Conservation (phyloP, 2,888 invertebrate species). For the Drosophila leonis region DNA sequence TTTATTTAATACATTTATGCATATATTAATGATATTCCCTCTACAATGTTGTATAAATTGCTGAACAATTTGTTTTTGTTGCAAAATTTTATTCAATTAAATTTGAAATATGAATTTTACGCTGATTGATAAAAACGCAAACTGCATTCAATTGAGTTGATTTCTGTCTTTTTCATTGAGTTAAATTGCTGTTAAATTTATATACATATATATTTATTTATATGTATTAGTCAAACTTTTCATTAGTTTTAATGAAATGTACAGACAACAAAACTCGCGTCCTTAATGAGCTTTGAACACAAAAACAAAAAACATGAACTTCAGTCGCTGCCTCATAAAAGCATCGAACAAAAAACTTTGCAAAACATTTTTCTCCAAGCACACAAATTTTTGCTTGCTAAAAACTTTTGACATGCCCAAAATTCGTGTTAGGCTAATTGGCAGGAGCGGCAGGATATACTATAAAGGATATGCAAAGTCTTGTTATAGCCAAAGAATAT, state of each 20-base stretch:
- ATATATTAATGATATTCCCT: not conserved
- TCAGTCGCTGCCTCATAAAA: not conserved
- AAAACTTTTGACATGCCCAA: conserved; percentile 35
- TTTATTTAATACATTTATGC: too few relatives aligned
- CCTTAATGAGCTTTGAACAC: conserved; percentile 56
- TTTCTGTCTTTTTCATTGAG: conserved; percentile 38
- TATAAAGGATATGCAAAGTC: conserved; percentile 5
- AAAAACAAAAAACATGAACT: conserved; percentile 5
- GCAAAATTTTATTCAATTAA: conserved; percentile 21
- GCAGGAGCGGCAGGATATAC: not conserved
- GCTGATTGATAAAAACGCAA: conserved; percentile 34
- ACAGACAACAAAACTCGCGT: conserved; percentile 77
- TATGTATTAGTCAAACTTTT: conserved; percentile 6
- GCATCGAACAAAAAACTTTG: conserved; percentile 20
- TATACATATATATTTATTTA: not conserved
- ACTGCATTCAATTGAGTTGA: conserved; percentile 52
- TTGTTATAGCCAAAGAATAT: not conserved
- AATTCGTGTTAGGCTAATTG: conserved; percentile 25
- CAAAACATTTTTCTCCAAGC: conserved; percentile 1
- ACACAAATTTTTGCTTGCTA: not conserved
- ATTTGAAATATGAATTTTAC: conserved; percentile 15
- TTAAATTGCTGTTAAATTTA: conserved; percentile 30
- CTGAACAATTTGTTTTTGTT: not conserved
- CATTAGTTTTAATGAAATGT: conserved; percentile 62
- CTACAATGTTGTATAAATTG: not conserved